Base-by-base conservation (phyloP, 2,113 vertebrate genomes). In the Indicator maculatus region DNA sequence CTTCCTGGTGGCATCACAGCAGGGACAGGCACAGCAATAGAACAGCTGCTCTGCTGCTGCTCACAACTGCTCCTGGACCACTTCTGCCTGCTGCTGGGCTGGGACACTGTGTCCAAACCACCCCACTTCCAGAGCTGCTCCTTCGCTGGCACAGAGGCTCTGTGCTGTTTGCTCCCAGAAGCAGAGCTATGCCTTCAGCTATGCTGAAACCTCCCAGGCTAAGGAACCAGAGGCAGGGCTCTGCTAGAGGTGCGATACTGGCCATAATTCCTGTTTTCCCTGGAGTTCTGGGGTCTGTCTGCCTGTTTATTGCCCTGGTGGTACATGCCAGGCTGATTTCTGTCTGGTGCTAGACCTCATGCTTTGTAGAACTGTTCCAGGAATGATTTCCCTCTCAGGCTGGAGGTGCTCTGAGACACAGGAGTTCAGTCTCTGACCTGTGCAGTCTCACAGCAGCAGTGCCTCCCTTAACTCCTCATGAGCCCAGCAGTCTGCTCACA, bases 381-480 rank as follows among this genome's bases (percentile, higher is more conserved):
- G 31, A 64, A 24, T 61, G 4, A 33, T 56, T 52, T 83, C 74
- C 66, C 73, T 58, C 12, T 39, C 53, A 71, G 66, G 27, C 56
- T 92, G 73, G 70, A 86, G 39, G 44, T 1, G 5, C 86, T 41
- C 19, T 67, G 85, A 81, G 75, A 60, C 64, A 61, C 73, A 41
- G 69, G 72, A 30, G 45, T 79, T 86, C 82, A 83, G 69, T 75
- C 41, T 70, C 50, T 39, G 61, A 88, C 80, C 72, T 2, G 0
- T 17, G 33, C 41, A 86, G 72, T 20, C 79, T 79, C 0, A 0
- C 50, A 88, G 53, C 88, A 83, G 30, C 39, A 58, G 24, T 81
- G 81, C 61, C 28, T 69, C 58, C 72, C n/a, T 69, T 72, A 81
- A 72, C 93, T 78, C 90, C 70, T 74, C 56, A 6, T 82, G 90